Conservation (phyloP, 2,797 vertebrate genomes). For the Eptatretus atami region DNA sequence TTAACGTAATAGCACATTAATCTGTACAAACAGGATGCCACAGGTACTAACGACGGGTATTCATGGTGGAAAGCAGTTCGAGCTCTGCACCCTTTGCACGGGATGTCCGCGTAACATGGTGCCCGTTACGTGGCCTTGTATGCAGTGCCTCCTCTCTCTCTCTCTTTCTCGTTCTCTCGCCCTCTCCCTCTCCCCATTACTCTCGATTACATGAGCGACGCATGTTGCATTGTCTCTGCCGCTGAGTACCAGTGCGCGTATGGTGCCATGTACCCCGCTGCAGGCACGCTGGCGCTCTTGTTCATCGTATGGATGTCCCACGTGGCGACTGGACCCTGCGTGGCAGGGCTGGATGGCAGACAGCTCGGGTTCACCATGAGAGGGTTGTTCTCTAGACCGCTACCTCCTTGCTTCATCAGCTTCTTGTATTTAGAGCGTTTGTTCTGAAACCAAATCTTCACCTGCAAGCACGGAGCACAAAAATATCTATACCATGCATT, state of each 20-base stretch:
- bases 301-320: no score
- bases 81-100: no score
- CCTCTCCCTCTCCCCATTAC: not conserved
- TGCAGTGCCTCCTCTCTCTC: not conserved
- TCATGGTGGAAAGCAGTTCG: no score
- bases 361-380: slow-evolving; percentile 3
- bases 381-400: slow-evolving; percentile 1
- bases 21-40: no score
- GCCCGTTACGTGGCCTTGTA: not conserved
- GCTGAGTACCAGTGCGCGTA: slow-evolving; percentile 1
- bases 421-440: slow-evolving; percentile 5
- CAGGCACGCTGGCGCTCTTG: not conserved
- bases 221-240: slow-evolving; percentile 1
- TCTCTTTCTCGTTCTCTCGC: not conserved
- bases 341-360: not conserved
- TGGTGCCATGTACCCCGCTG: not conserved
- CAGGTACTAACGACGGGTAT: no score
- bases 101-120: not conserved
- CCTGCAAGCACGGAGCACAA: not conserved
- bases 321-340: no score
- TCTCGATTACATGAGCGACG: slow-evolving; percentile 1
- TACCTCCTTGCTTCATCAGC: slow-evolving; percentile 3
- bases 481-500: not conserved
- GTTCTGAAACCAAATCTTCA: slow-evolving; percentile 4
- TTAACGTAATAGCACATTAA: no score